Conservation (phyloP, 2,113 vertebrate genomes). For the Turdus rufiventris region DNA sequence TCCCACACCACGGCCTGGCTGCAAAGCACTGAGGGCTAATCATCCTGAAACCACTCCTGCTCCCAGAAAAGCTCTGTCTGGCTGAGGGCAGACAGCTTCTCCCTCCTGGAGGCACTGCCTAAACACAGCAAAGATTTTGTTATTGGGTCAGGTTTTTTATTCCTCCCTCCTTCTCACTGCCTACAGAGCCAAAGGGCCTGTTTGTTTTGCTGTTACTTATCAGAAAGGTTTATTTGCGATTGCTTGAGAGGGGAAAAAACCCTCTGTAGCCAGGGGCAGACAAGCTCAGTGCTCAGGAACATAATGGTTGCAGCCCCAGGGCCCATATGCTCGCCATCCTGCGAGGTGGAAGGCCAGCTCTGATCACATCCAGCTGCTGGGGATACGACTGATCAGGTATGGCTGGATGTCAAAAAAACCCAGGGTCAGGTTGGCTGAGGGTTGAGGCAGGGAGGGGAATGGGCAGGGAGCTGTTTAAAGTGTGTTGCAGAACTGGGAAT, state of each 20-base stretch:
- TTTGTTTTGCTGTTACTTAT: constrained; percentile 61
- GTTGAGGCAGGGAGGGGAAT: neutral
- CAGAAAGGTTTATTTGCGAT: constrained; percentile 58
- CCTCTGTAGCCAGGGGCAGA: constrained; percentile 28
- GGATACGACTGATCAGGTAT: constrained; percentile 33
- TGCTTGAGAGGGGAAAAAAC: neutral
- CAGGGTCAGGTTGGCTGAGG: neutral
- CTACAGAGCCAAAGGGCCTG: constrained; percentile 54
- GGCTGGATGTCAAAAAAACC: neutral
- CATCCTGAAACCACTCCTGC: neutral
- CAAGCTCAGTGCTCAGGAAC: constrained; percentile 50
- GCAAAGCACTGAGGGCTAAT: neutral
- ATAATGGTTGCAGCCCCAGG: constrained; percentile 27
- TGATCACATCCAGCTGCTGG: constrained; percentile 56
- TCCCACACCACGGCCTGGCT: neutral
- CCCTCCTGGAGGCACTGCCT: constrained; percentile 9
- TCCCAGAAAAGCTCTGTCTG: neutral
- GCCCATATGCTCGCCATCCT: constrained; percentile 56
- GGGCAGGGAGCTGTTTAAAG: constrained; percentile 16
- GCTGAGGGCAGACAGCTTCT: neutral
- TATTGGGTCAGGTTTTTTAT: neutral
- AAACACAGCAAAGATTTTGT: neutral
- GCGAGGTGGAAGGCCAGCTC: constrained; percentile 49
- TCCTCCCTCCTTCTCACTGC: constrained; percentile 7
- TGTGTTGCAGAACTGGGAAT: constrained; percentile 4